Conservation (phyloP, 2,797 vertebrate species). For the Sebastes glaucus region DNA sequence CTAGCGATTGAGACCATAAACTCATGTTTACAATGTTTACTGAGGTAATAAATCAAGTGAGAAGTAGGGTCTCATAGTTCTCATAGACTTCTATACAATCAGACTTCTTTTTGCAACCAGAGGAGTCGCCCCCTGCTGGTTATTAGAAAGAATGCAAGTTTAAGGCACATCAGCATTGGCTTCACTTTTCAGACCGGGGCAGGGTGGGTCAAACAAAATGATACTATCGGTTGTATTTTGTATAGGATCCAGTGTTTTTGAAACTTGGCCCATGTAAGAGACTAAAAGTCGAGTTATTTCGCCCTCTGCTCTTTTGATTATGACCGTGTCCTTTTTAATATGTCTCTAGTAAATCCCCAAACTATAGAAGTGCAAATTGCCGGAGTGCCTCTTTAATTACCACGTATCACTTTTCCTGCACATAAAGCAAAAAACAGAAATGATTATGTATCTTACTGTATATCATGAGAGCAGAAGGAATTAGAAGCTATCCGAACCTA, state of each 20-base stretch:
- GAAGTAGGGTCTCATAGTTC: no score
- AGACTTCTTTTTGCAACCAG: no score
- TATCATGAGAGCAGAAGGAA: background rate
- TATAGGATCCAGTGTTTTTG: background rate
- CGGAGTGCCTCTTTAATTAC: background rate
- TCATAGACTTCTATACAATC: no score
- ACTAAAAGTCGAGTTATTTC: background rate
- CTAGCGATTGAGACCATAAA: no score
- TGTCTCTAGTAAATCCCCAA: background rate
- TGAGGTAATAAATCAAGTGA: no score
- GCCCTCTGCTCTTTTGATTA: background rate
- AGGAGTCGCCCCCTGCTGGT: no score
- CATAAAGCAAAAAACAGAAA: background rate
- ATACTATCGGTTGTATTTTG: background rate
- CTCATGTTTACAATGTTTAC: no score
- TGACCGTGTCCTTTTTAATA: background rate
- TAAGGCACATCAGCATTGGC: no score
- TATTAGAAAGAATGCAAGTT: no score
- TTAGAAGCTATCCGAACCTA: slow-evolving; percentile 10
- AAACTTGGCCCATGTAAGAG: background rate
- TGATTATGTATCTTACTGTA: background rate
- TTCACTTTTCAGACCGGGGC: background rate
- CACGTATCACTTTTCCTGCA: background rate
- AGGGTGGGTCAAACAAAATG: background rate
- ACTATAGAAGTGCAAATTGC: background rate